Conservation (phyloP, 2,797 vertebrate genomes). For the Crenichthys baileyi region DNA sequence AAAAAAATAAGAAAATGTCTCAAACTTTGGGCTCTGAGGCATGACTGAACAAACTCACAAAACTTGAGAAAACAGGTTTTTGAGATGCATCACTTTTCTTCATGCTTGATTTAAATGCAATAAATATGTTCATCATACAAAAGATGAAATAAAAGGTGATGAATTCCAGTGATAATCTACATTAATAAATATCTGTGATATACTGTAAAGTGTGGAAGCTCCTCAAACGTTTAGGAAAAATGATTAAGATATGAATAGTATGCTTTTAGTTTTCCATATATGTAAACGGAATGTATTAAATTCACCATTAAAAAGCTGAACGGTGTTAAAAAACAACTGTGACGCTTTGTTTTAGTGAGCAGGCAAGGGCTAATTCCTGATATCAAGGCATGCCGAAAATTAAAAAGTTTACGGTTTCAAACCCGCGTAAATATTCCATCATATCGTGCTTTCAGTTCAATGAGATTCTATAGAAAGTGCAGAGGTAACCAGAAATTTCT, state of each 20-base stretch:
- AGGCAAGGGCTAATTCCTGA: neutral
- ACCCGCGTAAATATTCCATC: neutral
- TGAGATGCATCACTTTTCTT: constrained; percentile 58
- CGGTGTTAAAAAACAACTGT: neutral
- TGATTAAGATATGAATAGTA: neutral
- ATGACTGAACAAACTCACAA: constrained; percentile 34
- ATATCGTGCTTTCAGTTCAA: neutral
- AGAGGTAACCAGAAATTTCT: neutral
- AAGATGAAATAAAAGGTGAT: constrained; percentile 44
- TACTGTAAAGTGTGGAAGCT: constrained; percentile 15
- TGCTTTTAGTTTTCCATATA: neutral
- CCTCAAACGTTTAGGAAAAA: neutral
- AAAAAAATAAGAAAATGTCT: constrained; percentile 41
- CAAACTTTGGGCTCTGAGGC: constrained; percentile 47
- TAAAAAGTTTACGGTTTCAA: neutral
- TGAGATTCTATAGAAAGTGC: neutral
- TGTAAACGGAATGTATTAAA: constrained; percentile 21
- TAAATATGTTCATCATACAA: constrained; percentile 61
- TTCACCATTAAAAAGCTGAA: constrained; percentile 23
- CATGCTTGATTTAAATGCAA: constrained; percentile 69
- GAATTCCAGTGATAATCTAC: constrained; percentile 17
- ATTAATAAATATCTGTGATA: constrained; percentile 13
- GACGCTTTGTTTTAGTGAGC: neutral
- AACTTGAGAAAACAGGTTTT: constrained; percentile 39
- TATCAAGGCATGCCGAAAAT: neutral